Base-by-base conservation (phyloP, 2,113 vertebrate genomes). In the Alouatta palliata region DNA sequence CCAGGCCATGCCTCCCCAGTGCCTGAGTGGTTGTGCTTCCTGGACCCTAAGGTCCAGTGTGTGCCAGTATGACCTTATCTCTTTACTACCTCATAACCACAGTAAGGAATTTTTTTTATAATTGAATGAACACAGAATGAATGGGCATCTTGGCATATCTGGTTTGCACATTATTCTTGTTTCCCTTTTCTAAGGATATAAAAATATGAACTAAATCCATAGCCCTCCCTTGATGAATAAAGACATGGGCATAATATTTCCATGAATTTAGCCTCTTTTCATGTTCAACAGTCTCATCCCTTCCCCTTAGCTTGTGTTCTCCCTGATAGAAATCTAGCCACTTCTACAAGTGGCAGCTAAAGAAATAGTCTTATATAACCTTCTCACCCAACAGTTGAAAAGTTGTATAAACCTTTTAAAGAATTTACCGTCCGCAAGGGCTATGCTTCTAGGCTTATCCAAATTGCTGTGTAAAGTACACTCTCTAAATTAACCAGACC, bases 401-500 rank as follows among this genome's bases (percentile, higher is more conserved):
- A 58, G 47, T 75, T 68, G 17, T 6, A 30, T 76, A 40, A 89
- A 95, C 32, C 56, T 94, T 94, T 86, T 27, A 75, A 79, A 94
- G 81, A 85, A 76, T 17, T 86, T 79, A 56, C 40, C 35, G 6
- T 87, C 52, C 86, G 19, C 40, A 80, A 96, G 56, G 35, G 1
- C 54, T 73, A 49, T 91, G 23, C 87, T 90, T 93, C 85, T 70
- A 45, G n/a, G 52, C 35, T 80, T 27, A 14, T 95, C 84, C 47
- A 92, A 81, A 93, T 79, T 68, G 82, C 66, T 77, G 3, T 87
- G 25, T 79, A 79, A 94, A 89, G n/a, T 68, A 35, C 0, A 43
- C n/a, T 89, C 54, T 56, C 47, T 90, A 90, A 89, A 80, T 95
- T 90, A 95, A 76, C 47, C 43, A 61, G 54, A 43, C 68, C 61